phyloP scores from a whole-genome alignment of 1,140 invertebrate species.

The Paraescarpia echinospica region DNA sequence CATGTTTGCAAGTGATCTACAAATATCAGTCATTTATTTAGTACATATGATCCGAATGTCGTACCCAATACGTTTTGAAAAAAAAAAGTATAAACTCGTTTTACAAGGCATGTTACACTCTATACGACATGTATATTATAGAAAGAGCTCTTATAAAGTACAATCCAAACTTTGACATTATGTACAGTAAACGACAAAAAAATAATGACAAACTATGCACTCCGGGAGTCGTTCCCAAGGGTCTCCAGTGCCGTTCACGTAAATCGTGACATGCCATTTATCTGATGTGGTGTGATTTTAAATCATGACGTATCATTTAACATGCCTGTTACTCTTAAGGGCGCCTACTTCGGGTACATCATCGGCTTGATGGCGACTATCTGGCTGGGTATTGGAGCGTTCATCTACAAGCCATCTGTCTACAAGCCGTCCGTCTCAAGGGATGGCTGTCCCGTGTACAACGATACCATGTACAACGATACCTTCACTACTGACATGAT shows the following conservation, averaged over 20 bases:
- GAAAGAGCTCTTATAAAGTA: too few species aligned
- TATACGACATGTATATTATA: too few species aligned
- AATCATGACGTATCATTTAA: not conserved
- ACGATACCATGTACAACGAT: not conserved
- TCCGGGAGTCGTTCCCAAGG: not conserved
- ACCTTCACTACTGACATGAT: not conserved
- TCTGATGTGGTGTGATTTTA: not conserved
- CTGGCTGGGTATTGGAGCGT: slow-evolving; percentile 82
- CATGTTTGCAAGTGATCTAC: too few species aligned
- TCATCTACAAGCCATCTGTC: slow-evolving; percentile 71
- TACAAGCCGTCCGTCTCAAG: slow-evolving; percentile 62
- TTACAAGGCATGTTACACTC: too few species aligned
- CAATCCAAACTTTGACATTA: too few species aligned
- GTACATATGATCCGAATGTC: too few species aligned
- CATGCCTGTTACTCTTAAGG: slow-evolving; percentile 61
- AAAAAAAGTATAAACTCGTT: too few species aligned
- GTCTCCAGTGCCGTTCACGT: not conserved
- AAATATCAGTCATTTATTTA: too few species aligned
- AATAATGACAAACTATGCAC: too few species aligned
- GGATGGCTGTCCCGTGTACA: slow-evolving; percentile 65
- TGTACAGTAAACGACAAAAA: too few species aligned
- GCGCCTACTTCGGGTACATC: slow-evolving; percentile 72
- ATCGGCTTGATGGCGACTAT: slow-evolving; percentile 71
- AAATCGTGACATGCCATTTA: not conserved
- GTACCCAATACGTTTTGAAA: too few species aligned